Evolutionary conservation across 2,113 vertebrate genomes (phyloP).

Genomic region (Hippocampus mohnikei): DNA sequence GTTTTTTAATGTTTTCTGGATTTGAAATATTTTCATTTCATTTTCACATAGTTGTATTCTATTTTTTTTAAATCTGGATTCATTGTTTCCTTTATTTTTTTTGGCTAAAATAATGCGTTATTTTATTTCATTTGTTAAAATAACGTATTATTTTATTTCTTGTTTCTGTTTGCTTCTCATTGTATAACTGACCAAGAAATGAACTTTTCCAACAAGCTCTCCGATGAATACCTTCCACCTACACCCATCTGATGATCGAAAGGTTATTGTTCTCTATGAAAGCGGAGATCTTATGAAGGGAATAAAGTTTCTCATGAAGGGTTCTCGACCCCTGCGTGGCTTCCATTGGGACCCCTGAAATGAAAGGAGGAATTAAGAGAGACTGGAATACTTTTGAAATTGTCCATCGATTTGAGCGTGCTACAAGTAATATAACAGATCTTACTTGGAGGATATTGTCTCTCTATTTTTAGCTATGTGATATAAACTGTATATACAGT

Average conservation of each 20-base stretch:
- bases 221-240: neutral
- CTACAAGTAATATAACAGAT: slow-evolving; percentile 9
- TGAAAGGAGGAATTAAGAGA: slow-evolving; percentile 46
- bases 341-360: slow-evolving; percentile 36
- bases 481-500: neutral
- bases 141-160: neutral
- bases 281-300: neutral
- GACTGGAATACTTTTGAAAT: slow-evolving; percentile 23
- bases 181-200: neutral
- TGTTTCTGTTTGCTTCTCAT: neutral
- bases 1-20: no score
- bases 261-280: slow-evolving; percentile 1
- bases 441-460: neutral
- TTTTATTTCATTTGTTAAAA: neutral
- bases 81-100: neutral
- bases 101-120: no score
- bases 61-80: neutral
- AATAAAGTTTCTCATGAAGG: slow-evolving; percentile 12
- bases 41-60: neutral
- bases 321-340: slow-evolving; percentile 27
- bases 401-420: slow-evolving; percentile 20
- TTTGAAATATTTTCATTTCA: neutral
- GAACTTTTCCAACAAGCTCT: neutral
- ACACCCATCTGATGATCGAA: neutral
- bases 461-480: neutral